phyloP scores from a whole-genome alignment of 2,888 invertebrate species.

The Odontocolon sp. region DNA sequence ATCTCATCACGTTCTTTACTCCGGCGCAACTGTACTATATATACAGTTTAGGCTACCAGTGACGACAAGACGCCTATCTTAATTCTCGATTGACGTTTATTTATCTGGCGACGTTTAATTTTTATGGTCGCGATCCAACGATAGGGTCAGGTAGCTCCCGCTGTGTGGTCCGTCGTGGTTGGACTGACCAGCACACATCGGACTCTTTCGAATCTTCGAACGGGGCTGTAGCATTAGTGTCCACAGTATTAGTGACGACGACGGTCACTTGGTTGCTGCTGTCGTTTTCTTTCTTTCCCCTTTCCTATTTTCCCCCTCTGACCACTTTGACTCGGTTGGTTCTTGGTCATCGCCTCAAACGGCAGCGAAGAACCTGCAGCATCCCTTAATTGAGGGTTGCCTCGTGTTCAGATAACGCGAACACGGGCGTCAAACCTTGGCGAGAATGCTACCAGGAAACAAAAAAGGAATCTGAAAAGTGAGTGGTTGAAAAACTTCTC shows the following conservation, averaged over 20 bases:
- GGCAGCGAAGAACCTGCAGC: slow-evolving; percentile 58
- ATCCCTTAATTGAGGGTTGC: slow-evolving; percentile 76
- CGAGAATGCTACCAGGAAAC: slow-evolving; percentile 66
- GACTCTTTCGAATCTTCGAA: slow-evolving; percentile 28
- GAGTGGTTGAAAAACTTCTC: background rate
- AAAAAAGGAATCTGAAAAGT: background rate
- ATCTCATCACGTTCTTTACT: no score
- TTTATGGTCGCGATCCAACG: slow-evolving; percentile 78
- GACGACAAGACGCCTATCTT: slow-evolving; percentile 73
- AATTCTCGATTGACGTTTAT: slow-evolving; percentile 80
- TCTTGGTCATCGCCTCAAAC: background rate
- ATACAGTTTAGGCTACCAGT: no score
- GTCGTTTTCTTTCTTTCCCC: slow-evolving; percentile 3
- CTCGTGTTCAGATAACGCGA: slow-evolving; percentile 73
- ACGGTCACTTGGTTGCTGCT: slow-evolving; percentile 35
- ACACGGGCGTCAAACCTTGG: slow-evolving; percentile 73
- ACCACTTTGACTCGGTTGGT: slow-evolving; percentile 21
- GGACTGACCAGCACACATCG: slow-evolving; percentile 41
- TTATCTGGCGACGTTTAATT: slow-evolving; percentile 80
- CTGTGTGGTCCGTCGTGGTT: slow-evolving; percentile 75
- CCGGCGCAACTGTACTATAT: no score
- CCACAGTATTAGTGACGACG: slow-evolving; percentile 39
- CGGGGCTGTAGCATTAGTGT: slow-evolving; percentile 25
- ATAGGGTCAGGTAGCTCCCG: slow-evolving; percentile 78
- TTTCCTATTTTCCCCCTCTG: slow-evolving; percentile 1